These are phyloP conservation scores for Bagarius yarrelli DNA, from an alignment of 2,113 vertebrate genomes.

Conservation along the genomic window DNA sequence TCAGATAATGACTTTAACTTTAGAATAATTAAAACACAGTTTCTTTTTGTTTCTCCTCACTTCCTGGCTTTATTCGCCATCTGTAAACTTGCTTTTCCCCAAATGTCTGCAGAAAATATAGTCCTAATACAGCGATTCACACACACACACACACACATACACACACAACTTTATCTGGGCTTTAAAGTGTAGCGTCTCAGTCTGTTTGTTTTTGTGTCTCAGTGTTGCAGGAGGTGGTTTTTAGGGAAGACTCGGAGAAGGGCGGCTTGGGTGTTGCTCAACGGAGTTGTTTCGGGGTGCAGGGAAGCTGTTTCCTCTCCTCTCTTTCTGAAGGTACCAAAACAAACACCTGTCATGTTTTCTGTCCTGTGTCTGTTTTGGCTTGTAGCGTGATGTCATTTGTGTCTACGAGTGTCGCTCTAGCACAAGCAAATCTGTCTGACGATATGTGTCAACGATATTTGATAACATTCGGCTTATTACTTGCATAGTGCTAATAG, in stretches of 20 bases:
- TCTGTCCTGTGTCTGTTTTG: conserved; percentile 3
- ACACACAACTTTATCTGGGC: not conserved
- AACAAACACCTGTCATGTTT: not conserved
- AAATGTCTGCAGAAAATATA: not conserved
- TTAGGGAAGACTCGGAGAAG: conserved; percentile 79
- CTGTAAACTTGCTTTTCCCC: not conserved
- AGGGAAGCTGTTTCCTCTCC: conserved; percentile 80
- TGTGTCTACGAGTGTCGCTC: conserved; percentile 26
- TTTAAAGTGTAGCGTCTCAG: conserved; percentile 12
- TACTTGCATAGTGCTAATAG: conserved; percentile 17
- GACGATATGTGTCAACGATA: not conserved
- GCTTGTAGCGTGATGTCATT: conserved; percentile 37
- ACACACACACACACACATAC: no score
- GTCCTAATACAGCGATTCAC: no score
- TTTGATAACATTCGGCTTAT: not conserved
- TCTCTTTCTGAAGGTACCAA: conserved; percentile 77
- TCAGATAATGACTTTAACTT: conserved; percentile 10
- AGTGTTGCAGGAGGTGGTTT: conserved; percentile 80
- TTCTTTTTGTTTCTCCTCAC: not conserved
- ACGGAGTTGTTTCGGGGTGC: conserved; percentile 78
- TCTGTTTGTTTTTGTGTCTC: conserved; percentile 60
- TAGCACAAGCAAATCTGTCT: conserved; percentile 18
- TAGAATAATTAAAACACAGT: conserved; percentile 1
- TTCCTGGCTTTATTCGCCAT: conserved; percentile 6
- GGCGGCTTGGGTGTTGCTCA: conserved; percentile 74